Base-by-base conservation (phyloP, 2,113 vertebrate species). In the Syrrhaptes paradoxus region DNA sequence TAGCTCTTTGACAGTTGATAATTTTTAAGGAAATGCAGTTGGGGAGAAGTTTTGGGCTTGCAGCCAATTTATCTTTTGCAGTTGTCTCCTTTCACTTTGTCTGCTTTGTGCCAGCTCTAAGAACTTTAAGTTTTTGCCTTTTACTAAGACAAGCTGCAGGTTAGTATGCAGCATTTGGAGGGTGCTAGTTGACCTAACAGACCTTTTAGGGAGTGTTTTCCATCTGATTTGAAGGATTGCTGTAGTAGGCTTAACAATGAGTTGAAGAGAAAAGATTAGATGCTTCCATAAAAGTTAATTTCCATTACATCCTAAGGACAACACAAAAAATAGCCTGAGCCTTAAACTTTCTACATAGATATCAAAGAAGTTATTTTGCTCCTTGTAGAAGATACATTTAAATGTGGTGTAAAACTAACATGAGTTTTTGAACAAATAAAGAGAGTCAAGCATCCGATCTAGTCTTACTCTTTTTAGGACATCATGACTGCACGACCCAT, bases 401-500 rank as follows among this genome's bases (percentile, higher is more conserved):
- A 51, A 20, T 41, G 13, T 34, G 8, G 22, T 85, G 41, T 66
- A 32, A 88, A 94, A 74, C 57, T 89, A 59, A 31, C 11, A 3
- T 34, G 26, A 89, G 59, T 58, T 88, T 78, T 82, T 85, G 43
- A 54, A 71, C 58, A 79, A 85, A 75, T 26, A 59, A 58, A 7
- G 52, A 28, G 18, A 90, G 17, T 32, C 87, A 74, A 75, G 22
- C 0, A 0, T 65, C 49, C 82, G 62, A 93, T 93, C 71, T 96
- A 10, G 87, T 95, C 71, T 92, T 94, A 43, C 0, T 89, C 63
- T 85, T 95, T 92, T 89, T 84, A 95, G 93, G 93, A 74, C 74
- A 85, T 73, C 11, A 1, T 61, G 71, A 73, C 81, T 94, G 45
- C 62, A 70, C 0, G 4, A 90, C 71, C 77, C 87, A 45, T 87